Evolutionary conservation across 1,140 invertebrate species (phyloP).

Genomic region (Teleogryllus occipitalis): DNA sequence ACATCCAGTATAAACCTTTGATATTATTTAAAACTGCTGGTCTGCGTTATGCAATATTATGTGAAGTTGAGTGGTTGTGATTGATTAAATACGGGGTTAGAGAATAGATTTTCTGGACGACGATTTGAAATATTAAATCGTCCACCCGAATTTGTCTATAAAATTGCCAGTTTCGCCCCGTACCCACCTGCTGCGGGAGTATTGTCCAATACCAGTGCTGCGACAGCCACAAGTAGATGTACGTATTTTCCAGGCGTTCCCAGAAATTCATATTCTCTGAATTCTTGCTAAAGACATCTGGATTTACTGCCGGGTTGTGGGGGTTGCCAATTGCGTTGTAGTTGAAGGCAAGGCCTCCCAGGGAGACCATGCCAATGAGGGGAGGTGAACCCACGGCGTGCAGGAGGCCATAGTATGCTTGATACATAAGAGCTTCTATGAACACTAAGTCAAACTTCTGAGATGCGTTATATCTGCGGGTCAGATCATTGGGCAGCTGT

Average conservation of each 20-base stretch:
- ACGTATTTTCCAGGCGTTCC: slow-evolving; percentile 25
- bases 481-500: no score
- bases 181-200: not conserved
- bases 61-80: no score
- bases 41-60: no score
- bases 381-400: slow-evolving; percentile 14
- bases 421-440: not conserved
- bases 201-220: not conserved
- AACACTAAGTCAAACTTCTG: slow-evolving; percentile 13
- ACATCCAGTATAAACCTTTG: no score
- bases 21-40: no score
- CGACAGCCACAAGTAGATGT: not conserved
- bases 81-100: no score
- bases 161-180: no score
- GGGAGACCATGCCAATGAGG: slow-evolving; percentile 5
- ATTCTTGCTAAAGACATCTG: slow-evolving; percentile 23
- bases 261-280: slow-evolving; percentile 29
- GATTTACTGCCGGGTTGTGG: slow-evolving; percentile 27
- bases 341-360: not conserved
- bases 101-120: no score
- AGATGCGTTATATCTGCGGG: not conserved
- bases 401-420: slow-evolving; percentile 6
- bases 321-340: slow-evolving; percentile 19
- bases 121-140: no score
- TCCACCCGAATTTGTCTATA: no score